Conservation (phyloP, 2,888 invertebrate genomes). For the Aphidoletes aphidimyza region DNA sequence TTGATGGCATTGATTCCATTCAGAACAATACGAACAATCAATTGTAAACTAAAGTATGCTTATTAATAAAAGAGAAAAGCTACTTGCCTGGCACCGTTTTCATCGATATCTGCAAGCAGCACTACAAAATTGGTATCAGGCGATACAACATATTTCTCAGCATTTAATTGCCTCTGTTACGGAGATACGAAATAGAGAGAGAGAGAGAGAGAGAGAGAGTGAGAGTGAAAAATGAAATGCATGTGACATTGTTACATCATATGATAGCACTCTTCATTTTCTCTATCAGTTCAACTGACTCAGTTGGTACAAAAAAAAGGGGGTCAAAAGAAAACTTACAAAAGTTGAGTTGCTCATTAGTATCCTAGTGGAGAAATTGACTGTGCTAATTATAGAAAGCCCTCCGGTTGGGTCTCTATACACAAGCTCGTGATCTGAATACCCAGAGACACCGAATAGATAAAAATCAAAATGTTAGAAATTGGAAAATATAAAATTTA, state of each 20-base stretch:
- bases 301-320: too few species aligned
- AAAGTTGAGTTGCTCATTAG: conserved; percentile 85
- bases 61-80: neutral
- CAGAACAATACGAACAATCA: neutral
- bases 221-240: neutral
- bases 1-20: too few species aligned
- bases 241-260: neutral
- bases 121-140: conserved; percentile 82
- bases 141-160: conserved; percentile 81
- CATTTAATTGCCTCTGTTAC: conserved; percentile 79
- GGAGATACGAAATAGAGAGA: conserved; percentile 59
- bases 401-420: conserved; percentile 82
- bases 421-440: conserved; percentile 81
- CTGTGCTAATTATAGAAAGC: conserved; percentile 81
- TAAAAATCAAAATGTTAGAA: conserved; percentile 19
- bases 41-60: neutral
- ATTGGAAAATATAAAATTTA: neutral
- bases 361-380: conserved; percentile 77
- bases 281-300: neutral
- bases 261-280: neutral
- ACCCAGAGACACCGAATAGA: conserved; percentile 54
- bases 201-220: too few species aligned
- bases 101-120: conserved; percentile 74
- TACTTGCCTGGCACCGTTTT: conserved; percentile 63
- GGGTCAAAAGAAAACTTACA: conserved; percentile 78